Conservation (phyloP, 2,113 vertebrate genomes). For the Acrocephalus kingi region DNA sequence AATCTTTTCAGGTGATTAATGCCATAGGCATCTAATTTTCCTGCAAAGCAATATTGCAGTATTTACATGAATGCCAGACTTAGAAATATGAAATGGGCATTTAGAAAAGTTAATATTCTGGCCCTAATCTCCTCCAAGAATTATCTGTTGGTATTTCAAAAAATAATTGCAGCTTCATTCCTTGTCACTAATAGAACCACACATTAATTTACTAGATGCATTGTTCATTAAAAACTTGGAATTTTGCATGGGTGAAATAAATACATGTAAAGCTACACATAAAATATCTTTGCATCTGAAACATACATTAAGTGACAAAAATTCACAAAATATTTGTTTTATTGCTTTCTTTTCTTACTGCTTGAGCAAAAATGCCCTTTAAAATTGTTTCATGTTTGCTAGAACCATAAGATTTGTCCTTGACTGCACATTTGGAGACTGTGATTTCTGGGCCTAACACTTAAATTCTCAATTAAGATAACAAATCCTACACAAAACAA, state of each 20-base stretch:
- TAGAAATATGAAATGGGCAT: neutral
- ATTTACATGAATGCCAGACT: neutral
- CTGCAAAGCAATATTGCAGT: neutral
- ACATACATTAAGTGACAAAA: neutral
- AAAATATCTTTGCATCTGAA: neutral
- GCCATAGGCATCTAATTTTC: neutral
- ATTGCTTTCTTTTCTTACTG: constrained; percentile 16
- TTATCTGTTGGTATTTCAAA: neutral
- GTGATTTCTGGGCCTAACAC: neutral
- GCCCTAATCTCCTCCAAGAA: constrained; percentile 6
- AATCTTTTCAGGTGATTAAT: constrained; percentile 35
- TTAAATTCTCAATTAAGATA: neutral
- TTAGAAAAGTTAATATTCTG: constrained; percentile 34
- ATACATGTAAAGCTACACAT: neutral
- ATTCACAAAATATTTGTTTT: neutral
- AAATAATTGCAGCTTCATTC: constrained; percentile 15
- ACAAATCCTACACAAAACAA: neutral
- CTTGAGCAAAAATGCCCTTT: constrained; percentile 34
- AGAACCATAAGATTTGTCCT: constrained; percentile 4
- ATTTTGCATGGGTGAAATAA: neutral
- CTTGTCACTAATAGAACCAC: neutral
- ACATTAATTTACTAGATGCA: neutral
- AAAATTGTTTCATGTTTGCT: neutral
- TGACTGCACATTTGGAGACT: constrained; percentile 17
- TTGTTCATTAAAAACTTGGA: neutral